A percentile compares a stretch with the other conserved stretches of the same genome.
phyloP scores from a whole-genome alignment of 2,797 vertebrate genomes.

The Gadopsis bispinosus region DNA sequence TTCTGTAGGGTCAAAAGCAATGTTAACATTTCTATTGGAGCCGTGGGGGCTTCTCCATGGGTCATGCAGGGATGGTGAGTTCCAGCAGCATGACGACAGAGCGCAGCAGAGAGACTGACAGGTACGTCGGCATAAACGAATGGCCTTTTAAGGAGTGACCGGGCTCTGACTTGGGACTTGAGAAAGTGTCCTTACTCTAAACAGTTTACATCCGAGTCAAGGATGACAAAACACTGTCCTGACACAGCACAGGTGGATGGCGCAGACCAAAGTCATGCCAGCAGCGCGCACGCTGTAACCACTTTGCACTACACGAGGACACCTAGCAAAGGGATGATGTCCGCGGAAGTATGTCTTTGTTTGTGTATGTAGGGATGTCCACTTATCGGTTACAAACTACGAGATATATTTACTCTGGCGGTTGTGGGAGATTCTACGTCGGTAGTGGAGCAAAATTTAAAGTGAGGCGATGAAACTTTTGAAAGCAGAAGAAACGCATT shows the following conservation, averaged over 20 bases:
- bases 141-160: conserved; percentile 84
- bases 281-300: background rate
- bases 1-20: background rate
- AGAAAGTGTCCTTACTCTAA: conserved; percentile 77
- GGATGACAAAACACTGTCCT: conserved; percentile 56
- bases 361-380: background rate
- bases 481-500: background rate
- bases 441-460: background rate
- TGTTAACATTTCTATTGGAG: background rate
- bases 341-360: conserved; percentile 6
- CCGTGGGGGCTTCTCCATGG: background rate
- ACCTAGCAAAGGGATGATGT: background rate
- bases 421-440: background rate
- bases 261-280: conserved; percentile 1
- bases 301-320: background rate
- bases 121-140: conserved; percentile 66
- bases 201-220: conserved; percentile 80
- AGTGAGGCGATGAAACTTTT: background rate
- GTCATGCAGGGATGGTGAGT: conserved; percentile 10
- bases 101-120: conserved; percentile 55
- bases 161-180: conserved; percentile 54
- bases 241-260: conserved; percentile 64
- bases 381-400: background rate
- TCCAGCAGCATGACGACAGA: conserved; percentile 60
- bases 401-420: background rate